Evolutionary conservation across 1,140 invertebrate genomes (phyloP).

Genomic region (Drosophila neocordata): DNA sequence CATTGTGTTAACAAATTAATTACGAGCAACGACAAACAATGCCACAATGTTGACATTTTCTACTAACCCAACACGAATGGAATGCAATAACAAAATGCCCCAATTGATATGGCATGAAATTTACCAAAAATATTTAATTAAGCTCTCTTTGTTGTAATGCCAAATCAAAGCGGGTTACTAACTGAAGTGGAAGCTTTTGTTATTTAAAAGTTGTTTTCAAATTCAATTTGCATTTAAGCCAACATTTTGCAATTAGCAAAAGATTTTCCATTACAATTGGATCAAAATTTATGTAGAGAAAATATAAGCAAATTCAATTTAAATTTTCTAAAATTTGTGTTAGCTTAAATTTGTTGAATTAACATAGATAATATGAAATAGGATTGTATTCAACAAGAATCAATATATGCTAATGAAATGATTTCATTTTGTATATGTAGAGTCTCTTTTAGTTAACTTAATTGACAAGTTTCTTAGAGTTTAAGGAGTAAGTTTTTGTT

Average conservation of each 20-base stretch:
- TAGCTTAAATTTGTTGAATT: slow-evolving; percentile 16
- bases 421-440: neutral
- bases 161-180: slow-evolving; percentile 25
- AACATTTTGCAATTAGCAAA: slow-evolving; percentile 12
- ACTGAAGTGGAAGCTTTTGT: neutral
- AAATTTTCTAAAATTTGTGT: neutral
- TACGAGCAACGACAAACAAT: slow-evolving; percentile 60
- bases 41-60: slow-evolving; percentile 55
- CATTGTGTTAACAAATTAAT: slow-evolving; percentile 72
- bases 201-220: slow-evolving; percentile 16
- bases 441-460: no score
- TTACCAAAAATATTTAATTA: slow-evolving; percentile 46
- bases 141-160: slow-evolving; percentile 31
- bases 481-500: no score
- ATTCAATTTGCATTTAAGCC: slow-evolving; percentile 47
- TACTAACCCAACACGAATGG: slow-evolving; percentile 17
- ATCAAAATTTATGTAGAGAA: neutral
- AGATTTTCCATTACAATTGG: slow-evolving; percentile 10
- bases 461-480: no score
- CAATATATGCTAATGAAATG: slow-evolving; percentile 1
- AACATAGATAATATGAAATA: slow-evolving; percentile 6
- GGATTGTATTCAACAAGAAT: neutral
- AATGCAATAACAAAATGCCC: slow-evolving; percentile 13
- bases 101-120: slow-evolving; percentile 21
- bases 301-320: slow-evolving; percentile 29